These are phyloP conservation scores for Diadophis punctatus DNA, from an alignment of 2,113 vertebrate species.

Conservation along the genomic window DNA sequence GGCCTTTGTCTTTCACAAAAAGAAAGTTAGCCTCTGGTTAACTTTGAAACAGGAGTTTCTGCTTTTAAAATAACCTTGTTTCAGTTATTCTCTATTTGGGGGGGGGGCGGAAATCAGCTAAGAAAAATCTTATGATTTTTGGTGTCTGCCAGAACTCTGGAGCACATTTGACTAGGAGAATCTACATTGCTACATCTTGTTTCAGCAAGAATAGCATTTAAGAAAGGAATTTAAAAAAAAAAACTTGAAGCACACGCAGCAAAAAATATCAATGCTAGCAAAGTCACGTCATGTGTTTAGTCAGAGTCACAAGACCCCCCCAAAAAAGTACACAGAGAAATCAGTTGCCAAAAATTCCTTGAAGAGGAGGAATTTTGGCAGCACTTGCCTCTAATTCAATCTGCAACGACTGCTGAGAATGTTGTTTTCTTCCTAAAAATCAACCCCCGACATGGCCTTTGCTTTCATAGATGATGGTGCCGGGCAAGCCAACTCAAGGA, in stretches of 20 bases:
- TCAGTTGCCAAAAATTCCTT: constrained; percentile 42
- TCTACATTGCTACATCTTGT: background rate
- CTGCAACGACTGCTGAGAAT: background rate
- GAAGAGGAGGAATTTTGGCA: constrained; percentile 38
- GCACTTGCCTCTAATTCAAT: constrained; percentile 11
- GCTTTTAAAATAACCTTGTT: background rate
- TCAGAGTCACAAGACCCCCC: constrained; percentile 51
- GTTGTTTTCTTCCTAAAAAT: background rate
- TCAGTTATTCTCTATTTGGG: background rate
- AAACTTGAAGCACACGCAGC: background rate
- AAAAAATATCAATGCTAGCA: constrained; percentile 8
- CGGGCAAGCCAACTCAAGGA: background rate
- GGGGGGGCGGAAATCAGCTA: background rate
- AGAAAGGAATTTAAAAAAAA: too few species aligned
- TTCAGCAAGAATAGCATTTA: background rate
- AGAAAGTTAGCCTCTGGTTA: background rate
- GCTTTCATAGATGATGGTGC: background rate
- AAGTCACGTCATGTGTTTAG: background rate
- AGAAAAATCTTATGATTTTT: background rate
- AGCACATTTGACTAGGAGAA: background rate
- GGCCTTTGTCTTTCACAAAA: background rate
- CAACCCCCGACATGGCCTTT: background rate
- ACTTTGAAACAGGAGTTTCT: constrained; percentile 2
- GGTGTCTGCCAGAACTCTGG: background rate
- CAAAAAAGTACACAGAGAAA: background rate